Evolutionary conservation across 2,113 vertebrate species (phyloP).

Genomic region (Sorex fumeus): DNA sequence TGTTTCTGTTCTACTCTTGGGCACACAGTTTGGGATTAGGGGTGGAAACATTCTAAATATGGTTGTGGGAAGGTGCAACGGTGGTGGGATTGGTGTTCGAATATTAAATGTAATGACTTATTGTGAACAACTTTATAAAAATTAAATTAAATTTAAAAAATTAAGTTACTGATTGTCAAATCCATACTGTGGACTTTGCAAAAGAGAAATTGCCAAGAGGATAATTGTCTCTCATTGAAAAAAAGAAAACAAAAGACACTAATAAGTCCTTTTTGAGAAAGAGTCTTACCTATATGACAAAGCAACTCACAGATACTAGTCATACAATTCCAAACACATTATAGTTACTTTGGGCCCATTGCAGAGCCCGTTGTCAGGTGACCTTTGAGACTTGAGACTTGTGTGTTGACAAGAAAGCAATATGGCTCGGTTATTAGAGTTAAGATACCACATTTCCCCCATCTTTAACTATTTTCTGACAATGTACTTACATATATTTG

Average conservation of each 20-base stretch:
- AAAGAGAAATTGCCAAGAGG: too few species aligned
- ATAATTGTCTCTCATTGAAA: too few species aligned
- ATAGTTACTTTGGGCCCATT: not conserved
- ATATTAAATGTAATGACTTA: too few species aligned
- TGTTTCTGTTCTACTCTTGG: too few species aligned
- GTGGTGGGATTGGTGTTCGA: too few species aligned
- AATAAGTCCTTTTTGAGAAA: not conserved
- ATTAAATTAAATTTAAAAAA: too few species aligned
- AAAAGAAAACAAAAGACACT: conserved; percentile 33
- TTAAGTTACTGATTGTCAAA: not conserved
- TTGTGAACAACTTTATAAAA: too few species aligned
- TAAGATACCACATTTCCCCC: not conserved
- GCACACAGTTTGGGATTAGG: too few species aligned
- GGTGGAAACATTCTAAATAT: too few species aligned
- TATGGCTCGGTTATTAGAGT: not conserved
- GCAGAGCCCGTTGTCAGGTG: not conserved
- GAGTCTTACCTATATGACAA: not conserved
- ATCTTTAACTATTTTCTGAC: not conserved
- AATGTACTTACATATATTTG: not conserved
- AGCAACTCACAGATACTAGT: not conserved
- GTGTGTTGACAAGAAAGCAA: not conserved
- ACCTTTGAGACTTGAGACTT: conserved; percentile 1
- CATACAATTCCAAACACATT: not conserved
- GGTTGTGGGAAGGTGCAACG: too few species aligned
- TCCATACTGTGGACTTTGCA: not conserved